phyloP scores from a whole-genome alignment of 2,888 invertebrate genomes.

The Tryphoninae sp. region DNA sequence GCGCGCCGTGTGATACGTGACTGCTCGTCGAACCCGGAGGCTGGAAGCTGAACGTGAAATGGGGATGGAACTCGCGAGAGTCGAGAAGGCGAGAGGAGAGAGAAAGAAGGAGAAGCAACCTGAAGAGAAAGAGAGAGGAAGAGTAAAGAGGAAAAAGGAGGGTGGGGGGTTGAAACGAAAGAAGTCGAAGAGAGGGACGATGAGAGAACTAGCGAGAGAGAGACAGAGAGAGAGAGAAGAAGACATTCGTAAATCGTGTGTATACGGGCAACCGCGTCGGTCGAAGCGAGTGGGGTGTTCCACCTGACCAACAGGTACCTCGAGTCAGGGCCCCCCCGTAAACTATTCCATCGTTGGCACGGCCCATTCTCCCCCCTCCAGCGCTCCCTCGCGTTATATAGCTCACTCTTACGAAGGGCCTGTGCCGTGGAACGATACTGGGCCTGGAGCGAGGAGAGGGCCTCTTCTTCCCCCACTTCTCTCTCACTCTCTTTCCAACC shows the following conservation, averaged over 20 bases:
- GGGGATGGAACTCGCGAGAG: slow-evolving; percentile 52
- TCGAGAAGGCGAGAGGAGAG: slow-evolving; percentile 51
- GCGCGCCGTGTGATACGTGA: slow-evolving; percentile 60
- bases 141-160: slow-evolving; percentile 32
- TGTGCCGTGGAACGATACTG: slow-evolving; percentile 28
- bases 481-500: no score
- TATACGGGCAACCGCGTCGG: slow-evolving; percentile 53
- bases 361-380: slow-evolving; percentile 73
- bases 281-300: slow-evolving; percentile 70
- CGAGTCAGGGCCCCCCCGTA: slow-evolving; percentile 73
- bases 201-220: slow-evolving; percentile 10
- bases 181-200: slow-evolving; percentile 46
- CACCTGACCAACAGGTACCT: slow-evolving; percentile 78
- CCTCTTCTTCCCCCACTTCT: neutral
- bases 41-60: slow-evolving; percentile 56
- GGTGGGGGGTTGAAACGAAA: slow-evolving; percentile 44
- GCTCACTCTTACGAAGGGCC: slow-evolving; percentile 51
- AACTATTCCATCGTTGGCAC: slow-evolving; percentile 76
- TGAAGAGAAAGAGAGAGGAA: slow-evolving; percentile 40
- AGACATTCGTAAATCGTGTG: slow-evolving; percentile 51
- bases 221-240: slow-evolving; percentile 10
- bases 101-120: slow-evolving; percentile 4
- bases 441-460: slow-evolving; percentile 30
- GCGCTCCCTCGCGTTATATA: slow-evolving; percentile 18
- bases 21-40: slow-evolving; percentile 58